A percentile compares a stretch with the other conserved stretches of the same genome.
Evolutionary conservation across 2,888 invertebrate genomes (phyloP).

Genomic region (Andrena minutula): DNA sequence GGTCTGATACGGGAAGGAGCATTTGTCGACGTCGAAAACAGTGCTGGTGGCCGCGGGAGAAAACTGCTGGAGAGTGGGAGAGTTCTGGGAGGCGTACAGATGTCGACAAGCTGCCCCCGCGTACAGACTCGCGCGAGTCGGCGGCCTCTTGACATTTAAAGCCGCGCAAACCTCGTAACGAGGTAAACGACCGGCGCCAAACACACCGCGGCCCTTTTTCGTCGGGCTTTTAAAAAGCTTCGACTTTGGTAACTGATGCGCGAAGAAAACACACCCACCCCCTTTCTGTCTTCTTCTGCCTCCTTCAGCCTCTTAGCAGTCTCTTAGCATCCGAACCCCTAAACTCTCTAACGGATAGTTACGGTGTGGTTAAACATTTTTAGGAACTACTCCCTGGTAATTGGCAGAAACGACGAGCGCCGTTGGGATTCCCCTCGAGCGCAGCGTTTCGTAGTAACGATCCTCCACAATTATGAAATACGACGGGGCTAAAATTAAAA

Average conservation of each 20-base stretch:
- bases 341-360: conserved; percentile 10
- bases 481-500: not conserved
- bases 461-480: not conserved
- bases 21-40: conserved; percentile 19
- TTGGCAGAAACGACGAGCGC: conserved; percentile 2
- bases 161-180: conserved; percentile 54
- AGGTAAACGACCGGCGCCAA: conserved; percentile 61
- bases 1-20: not conserved
- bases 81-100: not conserved
- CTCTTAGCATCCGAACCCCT: not conserved
- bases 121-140: conserved; percentile 32
- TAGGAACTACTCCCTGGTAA: not conserved
- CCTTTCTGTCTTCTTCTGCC: not conserved
- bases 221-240: conserved; percentile 23
- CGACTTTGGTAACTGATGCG: conserved; percentile 33
- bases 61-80: conserved; percentile 18
- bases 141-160: conserved; percentile 58
- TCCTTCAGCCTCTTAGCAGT: not conserved
- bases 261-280: not conserved
- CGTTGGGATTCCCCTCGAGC: not conserved
- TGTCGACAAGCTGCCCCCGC: conserved; percentile 26
- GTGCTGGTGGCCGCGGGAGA: not conserved
- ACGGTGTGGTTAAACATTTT: conserved; percentile 9
- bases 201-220: conserved; percentile 16
- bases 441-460: conserved; percentile 9